A percentile compares a stretch with the other conserved stretches of the same genome.
Evolutionary conservation across 2,888 invertebrate genomes (phyloP).

Genomic region (Zele albiditarsus): DNA sequence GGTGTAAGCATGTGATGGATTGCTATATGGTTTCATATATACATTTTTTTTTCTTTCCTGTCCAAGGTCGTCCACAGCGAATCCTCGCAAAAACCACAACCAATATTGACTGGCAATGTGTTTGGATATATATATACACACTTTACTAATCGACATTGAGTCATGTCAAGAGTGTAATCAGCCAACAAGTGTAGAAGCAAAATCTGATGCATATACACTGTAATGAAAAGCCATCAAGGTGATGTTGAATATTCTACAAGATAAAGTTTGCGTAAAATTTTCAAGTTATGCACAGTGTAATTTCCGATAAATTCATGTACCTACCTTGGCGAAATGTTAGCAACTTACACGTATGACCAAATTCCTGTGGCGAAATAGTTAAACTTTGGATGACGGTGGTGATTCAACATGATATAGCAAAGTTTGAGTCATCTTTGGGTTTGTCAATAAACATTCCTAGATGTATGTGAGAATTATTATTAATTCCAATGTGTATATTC

Average conservation of each 20-base stretch:
- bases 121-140: neutral
- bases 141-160: neutral
- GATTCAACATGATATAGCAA: neutral
- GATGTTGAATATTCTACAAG: slow-evolving; percentile 22
- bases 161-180: slow-evolving; percentile 2
- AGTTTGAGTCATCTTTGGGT: neutral
- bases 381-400: neutral
- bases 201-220: neutral
- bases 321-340: neutral
- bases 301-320: neutral
- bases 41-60: neutral
- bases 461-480: neutral
- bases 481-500: neutral
- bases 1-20: neutral
- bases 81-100: neutral
- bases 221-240: neutral
- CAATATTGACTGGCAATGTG: neutral
- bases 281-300: neutral
- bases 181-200: neutral
- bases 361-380: neutral
- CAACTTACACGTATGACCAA: neutral
- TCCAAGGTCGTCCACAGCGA: neutral
- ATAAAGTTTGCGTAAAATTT: neutral
- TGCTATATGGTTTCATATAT: neutral
- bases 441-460: neutral